A percentile compares a stretch with the other conserved stretches of the same genome.
These are phyloP conservation scores for Psammodynastes pulverulentus DNA, from an alignment of 2,113 vertebrate genomes.

Conservation along the genomic window DNA sequence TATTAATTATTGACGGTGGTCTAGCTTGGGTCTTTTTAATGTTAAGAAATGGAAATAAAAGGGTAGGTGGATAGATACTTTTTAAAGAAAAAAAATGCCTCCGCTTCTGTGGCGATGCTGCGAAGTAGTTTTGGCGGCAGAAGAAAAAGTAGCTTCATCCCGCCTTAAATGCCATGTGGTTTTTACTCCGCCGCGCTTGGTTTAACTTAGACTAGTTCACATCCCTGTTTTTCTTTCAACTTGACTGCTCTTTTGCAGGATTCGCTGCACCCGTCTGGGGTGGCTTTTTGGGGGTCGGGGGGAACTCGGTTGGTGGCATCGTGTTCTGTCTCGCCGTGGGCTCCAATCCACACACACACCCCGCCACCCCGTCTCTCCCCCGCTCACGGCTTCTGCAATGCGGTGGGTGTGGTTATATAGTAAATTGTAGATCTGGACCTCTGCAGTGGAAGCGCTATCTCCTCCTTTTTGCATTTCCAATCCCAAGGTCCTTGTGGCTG, in stretches of 20 bases:
- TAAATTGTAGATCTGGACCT: slow-evolving; percentile 60
- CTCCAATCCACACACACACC: neutral
- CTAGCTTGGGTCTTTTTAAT: neutral
- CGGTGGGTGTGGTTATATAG: slow-evolving; percentile 76
- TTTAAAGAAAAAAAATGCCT: neutral
- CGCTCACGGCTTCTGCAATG: slow-evolving; percentile 76
- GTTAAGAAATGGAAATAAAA: neutral
- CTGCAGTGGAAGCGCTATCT: slow-evolving; percentile 57
- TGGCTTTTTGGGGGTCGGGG: neutral
- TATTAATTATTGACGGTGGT: neutral
- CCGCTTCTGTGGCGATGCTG: neutral
- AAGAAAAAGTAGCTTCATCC: neutral
- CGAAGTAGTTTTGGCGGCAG: neutral
- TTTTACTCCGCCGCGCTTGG: neutral
- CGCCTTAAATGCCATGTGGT: neutral
- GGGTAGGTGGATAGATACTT: neutral
- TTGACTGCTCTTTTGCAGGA: neutral
- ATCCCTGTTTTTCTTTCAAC: neutral
- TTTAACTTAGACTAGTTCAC: neutral
- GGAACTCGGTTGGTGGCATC: neutral
- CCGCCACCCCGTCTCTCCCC: neutral
- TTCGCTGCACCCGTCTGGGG: neutral
- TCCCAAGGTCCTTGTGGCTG: slow-evolving; percentile 37
- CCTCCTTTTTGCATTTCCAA: slow-evolving; percentile 7
- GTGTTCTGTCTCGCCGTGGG: neutral